A percentile compares a stretch with the other conserved stretches of the same genome.
Conservation (phyloP, 1,140 invertebrate species). For the Conus ventricosus region DNA sequence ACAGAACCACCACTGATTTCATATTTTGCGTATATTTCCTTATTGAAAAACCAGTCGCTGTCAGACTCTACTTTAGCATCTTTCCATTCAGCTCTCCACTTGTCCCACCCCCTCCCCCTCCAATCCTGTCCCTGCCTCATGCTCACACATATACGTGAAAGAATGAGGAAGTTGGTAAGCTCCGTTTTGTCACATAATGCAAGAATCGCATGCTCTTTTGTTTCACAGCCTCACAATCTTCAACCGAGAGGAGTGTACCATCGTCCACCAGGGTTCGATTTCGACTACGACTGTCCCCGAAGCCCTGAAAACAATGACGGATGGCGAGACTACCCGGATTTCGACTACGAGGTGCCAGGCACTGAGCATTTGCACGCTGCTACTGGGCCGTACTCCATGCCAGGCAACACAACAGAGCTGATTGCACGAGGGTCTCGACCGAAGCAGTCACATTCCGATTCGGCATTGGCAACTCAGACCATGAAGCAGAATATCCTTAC, state of each 20-base stretch:
- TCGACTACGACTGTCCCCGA: slow-evolving; percentile 4
- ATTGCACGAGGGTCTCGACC: slow-evolving; percentile 11
- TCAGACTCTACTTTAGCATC: no score
- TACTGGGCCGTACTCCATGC: not conserved
- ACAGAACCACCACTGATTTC: no score
- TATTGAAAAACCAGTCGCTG: no score
- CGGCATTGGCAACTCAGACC: not conserved
- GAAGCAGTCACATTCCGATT: not conserved
- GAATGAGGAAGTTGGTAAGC: no score
- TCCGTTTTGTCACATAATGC: no score
- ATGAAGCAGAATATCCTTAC: slow-evolving; percentile 26
- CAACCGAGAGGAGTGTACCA: slow-evolving; percentile 1
- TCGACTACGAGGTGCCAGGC: slow-evolving; percentile 6
- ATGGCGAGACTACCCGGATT: slow-evolving; percentile 25
- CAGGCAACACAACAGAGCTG: slow-evolving; percentile 14
- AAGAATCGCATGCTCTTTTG: no score
- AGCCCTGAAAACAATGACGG: not conserved
- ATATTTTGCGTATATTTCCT: no score
- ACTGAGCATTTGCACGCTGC: not conserved
- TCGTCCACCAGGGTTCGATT: not conserved
- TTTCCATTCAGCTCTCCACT: no score
- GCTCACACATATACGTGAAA: no score
- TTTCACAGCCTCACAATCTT: slow-evolving; percentile 18
- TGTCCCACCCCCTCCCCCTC: no score
- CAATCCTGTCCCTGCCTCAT: no score